Conservation (phyloP, 30 jellyfish, hydroid and myxozoan species). For the Nemopilema nomurai region DNA sequence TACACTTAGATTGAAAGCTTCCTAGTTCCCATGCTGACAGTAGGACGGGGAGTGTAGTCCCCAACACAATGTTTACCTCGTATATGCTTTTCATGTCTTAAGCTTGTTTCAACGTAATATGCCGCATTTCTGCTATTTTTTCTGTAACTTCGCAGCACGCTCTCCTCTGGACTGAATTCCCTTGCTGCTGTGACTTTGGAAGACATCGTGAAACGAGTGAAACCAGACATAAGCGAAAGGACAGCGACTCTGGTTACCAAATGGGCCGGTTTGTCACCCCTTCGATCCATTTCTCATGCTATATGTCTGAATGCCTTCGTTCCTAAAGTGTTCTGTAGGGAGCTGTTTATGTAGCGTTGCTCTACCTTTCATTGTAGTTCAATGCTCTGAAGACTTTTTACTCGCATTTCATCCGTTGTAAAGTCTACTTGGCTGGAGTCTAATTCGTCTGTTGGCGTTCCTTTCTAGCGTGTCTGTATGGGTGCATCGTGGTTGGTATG, state of each 20-base stretch:
- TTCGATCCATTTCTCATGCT: background rate
- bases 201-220: slow-evolving; percentile 45
- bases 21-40: background rate
- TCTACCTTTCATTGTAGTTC: too few relatives aligned
- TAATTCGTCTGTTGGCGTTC: background rate
- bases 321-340: too few relatives aligned
- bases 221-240: slow-evolving; percentile 35
- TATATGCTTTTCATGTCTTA: too few relatives aligned
- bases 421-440: background rate
- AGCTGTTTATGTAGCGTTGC: too few relatives aligned
- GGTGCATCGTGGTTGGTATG: slow-evolving; percentile 17
- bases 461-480: slow-evolving; percentile 12
- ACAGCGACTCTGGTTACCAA: slow-evolving; percentile 36
- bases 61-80: too few relatives aligned
- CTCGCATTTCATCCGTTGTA: background rate
- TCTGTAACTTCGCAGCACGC: slow-evolving; percentile 35
- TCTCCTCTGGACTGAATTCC: slow-evolving; percentile 72
- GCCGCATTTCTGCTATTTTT: background rate
- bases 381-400: too few relatives aligned
- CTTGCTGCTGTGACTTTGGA: slow-evolving; percentile 68
- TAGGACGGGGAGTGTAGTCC: background rate
- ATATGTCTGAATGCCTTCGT: background rate
- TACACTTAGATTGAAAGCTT: background rate
- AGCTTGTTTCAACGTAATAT: too few relatives aligned
- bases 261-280: background rate